Conservation (phyloP, 2,113 vertebrate genomes). For the Neolamprologus falcicula region DNA sequence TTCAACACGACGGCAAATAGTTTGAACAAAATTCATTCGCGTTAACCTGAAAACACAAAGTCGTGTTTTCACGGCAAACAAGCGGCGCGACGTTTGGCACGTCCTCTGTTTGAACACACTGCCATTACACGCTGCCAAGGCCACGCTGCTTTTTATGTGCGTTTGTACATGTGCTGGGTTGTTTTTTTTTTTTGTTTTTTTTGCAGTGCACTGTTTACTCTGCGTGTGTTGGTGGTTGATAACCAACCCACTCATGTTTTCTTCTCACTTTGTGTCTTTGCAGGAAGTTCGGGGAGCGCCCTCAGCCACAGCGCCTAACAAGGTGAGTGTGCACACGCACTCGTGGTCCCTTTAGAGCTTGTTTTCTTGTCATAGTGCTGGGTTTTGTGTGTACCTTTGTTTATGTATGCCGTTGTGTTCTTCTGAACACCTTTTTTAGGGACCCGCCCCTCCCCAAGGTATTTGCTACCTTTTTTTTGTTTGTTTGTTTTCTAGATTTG, state of each 20-base stretch:
- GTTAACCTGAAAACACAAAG: background rate
- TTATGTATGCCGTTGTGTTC: background rate
- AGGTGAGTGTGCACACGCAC: conserved; percentile 74
- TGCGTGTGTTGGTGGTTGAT: conserved; percentile 36
- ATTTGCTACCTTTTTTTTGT: background rate
- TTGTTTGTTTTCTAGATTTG: background rate
- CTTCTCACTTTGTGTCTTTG: conserved; percentile 47
- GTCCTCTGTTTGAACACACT: conserved; percentile 12
- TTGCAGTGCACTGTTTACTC: conserved; percentile 21
- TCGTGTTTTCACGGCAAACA: background rate
- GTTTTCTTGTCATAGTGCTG: background rate
- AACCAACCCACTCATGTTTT: conserved; percentile 38
- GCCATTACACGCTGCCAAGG: conserved; percentile 9
- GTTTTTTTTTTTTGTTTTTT: background rate
- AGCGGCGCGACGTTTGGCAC: background rate
- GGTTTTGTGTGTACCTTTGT: background rate
- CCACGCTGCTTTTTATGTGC: background rate
- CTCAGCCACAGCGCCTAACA: conserved; percentile 97
- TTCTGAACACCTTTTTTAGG: background rate
- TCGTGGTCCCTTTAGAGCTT: background rate
- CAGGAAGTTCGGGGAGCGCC: conserved; percentile 99
- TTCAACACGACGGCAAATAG: background rate
- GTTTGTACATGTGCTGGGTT: fast-evolving
- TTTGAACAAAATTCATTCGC: background rate
- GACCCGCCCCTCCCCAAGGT: background rate